These are phyloP conservation scores for Epicampocera succincta DNA, from an alignment of 2,888 invertebrate species.

Conservation along the genomic window DNA sequence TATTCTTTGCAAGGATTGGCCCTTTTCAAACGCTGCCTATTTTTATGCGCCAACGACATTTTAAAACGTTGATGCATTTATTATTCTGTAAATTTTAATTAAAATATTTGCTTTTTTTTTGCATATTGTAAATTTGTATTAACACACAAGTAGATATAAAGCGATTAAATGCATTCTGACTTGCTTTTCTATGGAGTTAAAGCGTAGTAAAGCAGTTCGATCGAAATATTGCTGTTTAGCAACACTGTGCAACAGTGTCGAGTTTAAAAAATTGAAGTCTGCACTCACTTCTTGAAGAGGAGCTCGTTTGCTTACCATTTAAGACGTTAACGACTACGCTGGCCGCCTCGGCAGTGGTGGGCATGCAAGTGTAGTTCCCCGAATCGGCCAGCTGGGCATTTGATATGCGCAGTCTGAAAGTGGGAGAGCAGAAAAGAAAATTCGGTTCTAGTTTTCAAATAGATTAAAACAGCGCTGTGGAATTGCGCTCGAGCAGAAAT, in stretches of 20 bases:
- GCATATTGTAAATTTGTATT: conserved; percentile 5
- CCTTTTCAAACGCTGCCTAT: no score
- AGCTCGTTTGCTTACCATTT: conserved; percentile 85
- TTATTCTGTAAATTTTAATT: conserved; percentile 16
- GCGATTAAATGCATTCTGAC: background rate
- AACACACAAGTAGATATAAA: conserved; percentile 22
- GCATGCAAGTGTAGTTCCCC: conserved; percentile 94
- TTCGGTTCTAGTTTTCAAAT: no score
- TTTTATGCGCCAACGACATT: no score
- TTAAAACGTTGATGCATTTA: no score
- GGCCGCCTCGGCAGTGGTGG: conserved; percentile 91
- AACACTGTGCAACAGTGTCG: no score
- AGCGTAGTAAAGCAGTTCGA: no score
- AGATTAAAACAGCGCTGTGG: no score
- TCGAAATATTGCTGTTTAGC: no score
- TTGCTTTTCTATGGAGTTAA: background rate
- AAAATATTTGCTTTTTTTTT: conserved; percentile 24
- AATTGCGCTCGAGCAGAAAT: no score
- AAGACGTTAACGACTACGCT: conserved; percentile 94
- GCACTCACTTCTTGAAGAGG: no score
- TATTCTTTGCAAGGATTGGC: no score
- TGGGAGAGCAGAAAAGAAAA: background rate
- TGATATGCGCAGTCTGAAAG: conserved; percentile 86
- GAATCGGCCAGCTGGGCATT: conserved; percentile 89
- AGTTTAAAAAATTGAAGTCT: no score